Base-by-base conservation (phyloP, 2,797 vertebrate genomes). In the Dipus sagitta region DNA sequence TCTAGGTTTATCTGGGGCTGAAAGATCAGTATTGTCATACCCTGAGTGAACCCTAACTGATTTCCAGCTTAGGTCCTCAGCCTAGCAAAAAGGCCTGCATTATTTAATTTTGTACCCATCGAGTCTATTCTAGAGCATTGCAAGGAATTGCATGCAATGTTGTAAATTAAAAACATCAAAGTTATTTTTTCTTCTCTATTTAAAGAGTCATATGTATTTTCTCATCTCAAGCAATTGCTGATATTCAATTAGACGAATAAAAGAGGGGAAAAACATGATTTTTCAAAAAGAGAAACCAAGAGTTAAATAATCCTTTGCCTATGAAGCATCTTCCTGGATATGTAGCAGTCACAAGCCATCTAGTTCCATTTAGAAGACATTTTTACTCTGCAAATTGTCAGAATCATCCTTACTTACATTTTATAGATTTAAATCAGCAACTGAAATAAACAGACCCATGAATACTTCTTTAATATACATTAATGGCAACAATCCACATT, bases 141-240 rank as follows among this genome's bases (percentile, higher is more conserved):
- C 24, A 9, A 75, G 38, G 82, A 47, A 47, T 47, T 47, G 47
- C 47, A 47, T 47, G 47, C 47, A 47, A 10, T 10, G 7, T 47
- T 47, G 47, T 47, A 47, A 47, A 47, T 7, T 47, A 47, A 47
- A 47, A 47, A 47, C 5, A 9, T 9, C 47, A 7, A 7, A 47
- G 47, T 47, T 32, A 21, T 5, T 79, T 65, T 2, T 13, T 42
- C 14, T 62, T 52, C 28, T 60, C 52, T 88, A 0, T 62, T 86
- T 64, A 68, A 64, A 93, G 67, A 92, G 47, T 75, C n/a, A 38
- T 18, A 12, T 23, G 75, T 62, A 65, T 83, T 83, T 92, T 88
- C 42, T 86, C 42, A 81, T 21, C 72, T 74, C 68, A 91, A 47
- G 9, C 70, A 86, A 72, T 83, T 13, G 1, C n/a, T 74, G 71